Conservation (phyloP, 1,140 invertebrate genomes). For the Monomorium pharaonis region DNA sequence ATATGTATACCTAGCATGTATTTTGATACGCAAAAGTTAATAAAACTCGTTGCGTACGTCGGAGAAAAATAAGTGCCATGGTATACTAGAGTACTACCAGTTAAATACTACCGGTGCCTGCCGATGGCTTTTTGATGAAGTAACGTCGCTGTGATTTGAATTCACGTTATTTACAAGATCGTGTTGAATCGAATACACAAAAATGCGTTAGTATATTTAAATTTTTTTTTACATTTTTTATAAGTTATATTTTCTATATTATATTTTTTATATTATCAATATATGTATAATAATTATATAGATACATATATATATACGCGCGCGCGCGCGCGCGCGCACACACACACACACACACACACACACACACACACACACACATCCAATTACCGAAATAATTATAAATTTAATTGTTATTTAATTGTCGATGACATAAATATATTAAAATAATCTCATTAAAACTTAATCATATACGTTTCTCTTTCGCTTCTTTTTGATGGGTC, state of each 20-base stretch:
- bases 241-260: not conserved
- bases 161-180: not conserved
- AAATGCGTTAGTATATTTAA: not conserved
- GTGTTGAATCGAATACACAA: not conserved
- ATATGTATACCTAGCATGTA: slow-evolving; percentile 2
- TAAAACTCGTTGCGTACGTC: slow-evolving; percentile 64
- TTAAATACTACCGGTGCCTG: not conserved
- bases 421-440: not conserved
- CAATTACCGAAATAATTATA: not conserved
- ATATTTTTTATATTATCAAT: too few relatives aligned
- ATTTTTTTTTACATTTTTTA: too few relatives aligned
- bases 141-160: not conserved
- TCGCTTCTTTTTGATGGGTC: not conserved
- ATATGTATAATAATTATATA: too few relatives aligned
- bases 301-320: too few relatives aligned
- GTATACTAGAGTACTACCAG: too few relatives aligned
- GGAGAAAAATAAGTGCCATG: slow-evolving; percentile 2
- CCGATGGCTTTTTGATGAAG: not conserved
- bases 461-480: not conserved
- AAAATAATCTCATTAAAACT: not conserved
- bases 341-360: too few relatives aligned
- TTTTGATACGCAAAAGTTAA: slow-evolving; percentile 65
- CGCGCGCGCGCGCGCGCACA: too few relatives aligned
- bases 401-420: not conserved
- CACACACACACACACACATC: too few relatives aligned